These are phyloP conservation scores for Melanotaenia parkinsoni DNA, from an alignment of 2,797 vertebrate species.

Conservation along the genomic window DNA sequence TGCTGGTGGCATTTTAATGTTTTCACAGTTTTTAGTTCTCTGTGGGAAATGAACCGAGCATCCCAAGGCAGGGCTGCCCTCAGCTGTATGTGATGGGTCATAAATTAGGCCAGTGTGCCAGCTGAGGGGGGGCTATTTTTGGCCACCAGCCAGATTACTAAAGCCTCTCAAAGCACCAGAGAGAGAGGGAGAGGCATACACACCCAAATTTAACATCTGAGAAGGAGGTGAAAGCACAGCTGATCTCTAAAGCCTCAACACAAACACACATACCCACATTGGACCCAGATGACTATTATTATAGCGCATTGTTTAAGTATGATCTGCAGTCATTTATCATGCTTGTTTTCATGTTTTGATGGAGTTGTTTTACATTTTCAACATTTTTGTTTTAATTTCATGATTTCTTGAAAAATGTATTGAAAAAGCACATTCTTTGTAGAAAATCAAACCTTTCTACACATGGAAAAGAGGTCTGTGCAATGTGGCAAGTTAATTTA, in stretches of 20 bases:
- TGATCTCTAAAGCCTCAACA: slow-evolving; percentile 58
- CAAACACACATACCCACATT: slow-evolving; percentile 33
- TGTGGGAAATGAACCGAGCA: slow-evolving; percentile 48
- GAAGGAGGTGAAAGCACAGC: slow-evolving; percentile 58
- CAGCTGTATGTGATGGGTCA: slow-evolving; percentile 52
- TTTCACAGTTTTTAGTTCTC: slow-evolving; percentile 42
- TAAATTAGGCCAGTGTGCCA: slow-evolving; percentile 78
- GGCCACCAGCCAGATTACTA: slow-evolving; percentile 68
- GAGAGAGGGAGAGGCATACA: slow-evolving; percentile 29
- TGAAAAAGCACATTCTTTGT: no score
- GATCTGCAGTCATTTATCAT: background rate
- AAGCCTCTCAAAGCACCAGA: slow-evolving; percentile 51
- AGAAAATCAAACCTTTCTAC: no score
- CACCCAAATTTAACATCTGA: slow-evolving; percentile 59
- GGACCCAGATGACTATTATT: background rate
- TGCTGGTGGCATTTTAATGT: slow-evolving; percentile 41
- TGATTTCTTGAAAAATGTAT: no score
- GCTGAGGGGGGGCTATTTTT: slow-evolving; percentile 74
- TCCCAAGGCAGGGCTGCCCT: slow-evolving; percentile 51
- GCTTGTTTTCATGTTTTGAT: slow-evolving; percentile 7
- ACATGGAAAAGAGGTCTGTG: no score
- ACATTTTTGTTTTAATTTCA: background rate
- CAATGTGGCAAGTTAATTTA: background rate
- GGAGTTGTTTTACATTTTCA: background rate
- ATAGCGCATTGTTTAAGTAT: background rate